phyloP scores from a whole-genome alignment of 2,888 invertebrate genomes.

The Trachelus iudaicus region DNA sequence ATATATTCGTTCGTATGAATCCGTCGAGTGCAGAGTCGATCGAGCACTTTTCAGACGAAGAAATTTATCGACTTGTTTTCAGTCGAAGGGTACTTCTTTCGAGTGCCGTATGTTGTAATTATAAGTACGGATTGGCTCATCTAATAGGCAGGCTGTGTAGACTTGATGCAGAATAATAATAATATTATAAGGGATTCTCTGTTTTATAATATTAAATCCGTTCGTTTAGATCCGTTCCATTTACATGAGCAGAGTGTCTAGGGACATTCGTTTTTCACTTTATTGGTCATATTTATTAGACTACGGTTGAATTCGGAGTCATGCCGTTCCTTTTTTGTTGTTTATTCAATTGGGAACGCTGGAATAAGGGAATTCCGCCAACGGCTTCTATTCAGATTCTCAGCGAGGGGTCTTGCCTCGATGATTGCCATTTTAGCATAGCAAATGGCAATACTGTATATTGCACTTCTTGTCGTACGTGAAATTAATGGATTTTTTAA shows the following conservation, averaged over 20 bases:
- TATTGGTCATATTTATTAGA: conserved; percentile 25
- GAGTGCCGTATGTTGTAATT: neutral
- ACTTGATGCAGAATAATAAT: too few relatives aligned
- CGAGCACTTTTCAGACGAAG: neutral
- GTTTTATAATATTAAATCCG: neutral
- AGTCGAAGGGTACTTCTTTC: neutral
- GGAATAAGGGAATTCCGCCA: neutral
- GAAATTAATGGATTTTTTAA: neutral
- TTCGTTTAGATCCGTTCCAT: conserved; percentile 22
- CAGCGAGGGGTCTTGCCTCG: neutral
- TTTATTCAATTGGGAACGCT: conserved; percentile 9
- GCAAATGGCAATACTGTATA: neutral
- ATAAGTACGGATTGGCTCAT: neutral
- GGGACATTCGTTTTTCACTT: conserved; percentile 28
- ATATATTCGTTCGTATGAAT: neutral
- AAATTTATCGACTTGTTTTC: neutral
- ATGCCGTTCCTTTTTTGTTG: conserved; percentile 12
- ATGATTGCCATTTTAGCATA: neutral
- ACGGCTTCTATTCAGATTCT: neutral
- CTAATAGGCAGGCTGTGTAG: too few relatives aligned
- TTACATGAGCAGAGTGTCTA: conserved; percentile 17
- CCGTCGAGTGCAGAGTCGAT: neutral
- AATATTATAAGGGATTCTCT: neutral
- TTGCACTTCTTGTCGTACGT: neutral
- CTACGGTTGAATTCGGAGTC: conserved; percentile 29